These are phyloP conservation scores for Xiphophorus couchianus DNA, from an alignment of 2,113 vertebrate species.

Conservation along the genomic window DNA sequence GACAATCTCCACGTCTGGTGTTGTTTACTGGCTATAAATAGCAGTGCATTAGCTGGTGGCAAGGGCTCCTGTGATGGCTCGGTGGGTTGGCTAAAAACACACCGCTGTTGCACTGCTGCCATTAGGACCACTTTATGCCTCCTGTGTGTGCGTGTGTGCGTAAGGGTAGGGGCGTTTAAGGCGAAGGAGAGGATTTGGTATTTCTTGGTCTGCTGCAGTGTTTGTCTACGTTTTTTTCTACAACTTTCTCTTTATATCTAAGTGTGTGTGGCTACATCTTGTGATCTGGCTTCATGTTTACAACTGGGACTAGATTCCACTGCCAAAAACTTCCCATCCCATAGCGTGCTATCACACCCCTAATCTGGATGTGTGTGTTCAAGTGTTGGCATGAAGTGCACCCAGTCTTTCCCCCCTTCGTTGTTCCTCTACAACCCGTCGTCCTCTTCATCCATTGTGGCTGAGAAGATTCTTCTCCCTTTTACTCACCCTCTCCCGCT, in stretches of 20 bases:
- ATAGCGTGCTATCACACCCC: conserved; percentile 28
- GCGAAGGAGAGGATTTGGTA: neutral
- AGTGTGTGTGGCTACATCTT: conserved; percentile 12
- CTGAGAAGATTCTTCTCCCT: conserved; percentile 56
- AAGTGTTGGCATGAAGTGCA: conserved; percentile 46
- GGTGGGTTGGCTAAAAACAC: conserved; percentile 6
- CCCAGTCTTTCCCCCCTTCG: conserved; percentile 1
- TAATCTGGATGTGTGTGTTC: conserved; percentile 36
- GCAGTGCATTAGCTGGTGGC: conserved; percentile 55
- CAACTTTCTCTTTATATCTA: neutral
- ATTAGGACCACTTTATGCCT: conserved; percentile 51
- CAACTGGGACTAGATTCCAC: conserved; percentile 36
- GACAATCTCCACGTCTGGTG: conserved; percentile 40
- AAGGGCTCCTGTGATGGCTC: conserved; percentile 34
- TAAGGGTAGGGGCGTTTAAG: neutral
- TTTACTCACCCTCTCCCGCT: conserved; percentile 58
- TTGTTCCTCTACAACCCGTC: conserved; percentile 34
- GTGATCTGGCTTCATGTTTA: conserved; percentile 36
- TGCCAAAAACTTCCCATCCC: conserved; percentile 43
- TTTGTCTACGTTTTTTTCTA: neutral
- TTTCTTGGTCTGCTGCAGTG: neutral
- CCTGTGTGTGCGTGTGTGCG: conserved; percentile 11
- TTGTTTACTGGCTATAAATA: conserved; percentile 63
- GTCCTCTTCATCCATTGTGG: conserved; percentile 62
- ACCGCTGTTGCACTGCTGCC: conserved; percentile 28